Evolutionary conservation across 2,888 invertebrate species (phyloP), one percentile per base, ranked within the genome.

Genomic region (Cerceris ruficornis): DNA sequence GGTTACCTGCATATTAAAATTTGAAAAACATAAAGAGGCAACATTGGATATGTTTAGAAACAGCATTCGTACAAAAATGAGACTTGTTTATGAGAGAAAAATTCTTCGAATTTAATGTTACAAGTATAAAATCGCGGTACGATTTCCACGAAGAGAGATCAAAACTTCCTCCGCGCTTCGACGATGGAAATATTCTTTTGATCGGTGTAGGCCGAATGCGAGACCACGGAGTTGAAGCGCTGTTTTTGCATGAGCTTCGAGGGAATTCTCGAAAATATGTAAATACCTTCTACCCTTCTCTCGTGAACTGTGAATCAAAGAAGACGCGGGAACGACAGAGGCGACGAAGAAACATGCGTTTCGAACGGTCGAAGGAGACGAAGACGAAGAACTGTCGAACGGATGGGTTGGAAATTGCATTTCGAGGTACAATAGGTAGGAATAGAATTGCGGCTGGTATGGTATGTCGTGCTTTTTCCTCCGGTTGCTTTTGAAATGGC

Each of bases 251-350:
- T n/a, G n/a, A n/a, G 7, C 13, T 15, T 7, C 14, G 54, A 17
- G 43, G 58, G 42, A 43, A 68, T 46, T 46, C 41, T 42, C n/a
- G 69, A 41, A 73, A 69, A 69, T 73, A 69, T 73, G 69, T 60
- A 73, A 69, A 73, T 73, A 73, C 69, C 28, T 17, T 9, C 14
- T 55, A 28, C 14, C 15, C 69, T 60, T 57, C 39, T 41, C 67
- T 60, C 54, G 55, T 52, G 43, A 72, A 54, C 49, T 46, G n/a
- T 8, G 67, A 54, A 54, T 13, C 15, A 54, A 46, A 11, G 8
- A 50, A 50, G n/a, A n/a, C 11, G n/a, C 50, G 50, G 11, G 6
- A n/a, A n/a, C 17, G 9, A 57, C 2, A 57, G 39, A 9, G 4
- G 6, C 55, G 28, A 13, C 6, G 9, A 17, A 11, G 39, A 6